Conservation (phyloP, 1,140 invertebrate genomes). For the Coenobita brevimanus region DNA sequence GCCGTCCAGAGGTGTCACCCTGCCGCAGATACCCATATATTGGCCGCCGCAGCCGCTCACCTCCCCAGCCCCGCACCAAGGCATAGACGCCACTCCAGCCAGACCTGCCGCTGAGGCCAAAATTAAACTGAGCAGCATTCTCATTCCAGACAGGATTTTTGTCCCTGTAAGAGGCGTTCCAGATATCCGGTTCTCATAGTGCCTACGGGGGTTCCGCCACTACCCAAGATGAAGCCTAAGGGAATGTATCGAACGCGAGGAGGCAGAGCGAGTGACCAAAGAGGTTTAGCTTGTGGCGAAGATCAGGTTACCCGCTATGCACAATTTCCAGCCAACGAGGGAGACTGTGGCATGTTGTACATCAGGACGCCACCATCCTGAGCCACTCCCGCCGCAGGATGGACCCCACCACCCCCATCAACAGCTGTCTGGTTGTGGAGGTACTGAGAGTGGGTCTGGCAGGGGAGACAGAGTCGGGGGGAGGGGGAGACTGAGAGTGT, state of each 20-base stretch:
- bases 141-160: conserved; percentile 17
- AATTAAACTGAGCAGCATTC: conserved; percentile 27
- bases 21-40: conserved; percentile 33
- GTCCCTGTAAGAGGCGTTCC: background rate
- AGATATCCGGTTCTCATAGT: background rate
- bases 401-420: too few relatives aligned
- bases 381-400: background rate
- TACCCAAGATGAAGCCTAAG: conserved; percentile 3
- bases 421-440: too few relatives aligned
- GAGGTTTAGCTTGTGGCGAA: conserved; percentile 15
- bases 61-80: background rate
- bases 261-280: conserved; percentile 7
- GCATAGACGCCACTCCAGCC: background rate
- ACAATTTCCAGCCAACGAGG: conserved; percentile 34
- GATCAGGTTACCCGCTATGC: conserved; percentile 37
- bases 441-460: too few relatives aligned
- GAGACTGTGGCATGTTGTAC: conserved; percentile 21
- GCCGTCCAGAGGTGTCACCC: conserved; percentile 29
- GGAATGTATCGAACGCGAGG: background rate
- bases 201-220: background rate
- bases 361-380: background rate
- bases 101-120: conserved; percentile 23
- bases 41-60: conserved; percentile 5
- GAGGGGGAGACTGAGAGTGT: too few relatives aligned
- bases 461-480: too few relatives aligned